These are phyloP conservation scores for Scaptomyza cyrtandrae DNA, from an alignment of 2,888 invertebrate genomes.

Conservation along the genomic window DNA sequence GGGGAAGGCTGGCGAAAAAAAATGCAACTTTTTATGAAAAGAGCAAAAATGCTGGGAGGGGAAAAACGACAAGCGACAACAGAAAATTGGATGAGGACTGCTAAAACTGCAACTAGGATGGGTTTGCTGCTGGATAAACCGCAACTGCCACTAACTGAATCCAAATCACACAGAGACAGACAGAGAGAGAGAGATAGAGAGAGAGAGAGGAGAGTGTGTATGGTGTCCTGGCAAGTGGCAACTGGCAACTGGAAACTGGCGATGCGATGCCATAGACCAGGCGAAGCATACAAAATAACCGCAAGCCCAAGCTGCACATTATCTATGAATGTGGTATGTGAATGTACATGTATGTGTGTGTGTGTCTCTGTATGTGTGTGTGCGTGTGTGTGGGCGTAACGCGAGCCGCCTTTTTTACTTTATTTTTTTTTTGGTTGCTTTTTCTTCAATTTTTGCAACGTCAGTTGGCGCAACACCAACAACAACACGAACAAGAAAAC, in stretches of 20 bases:
- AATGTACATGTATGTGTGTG: too few species aligned
- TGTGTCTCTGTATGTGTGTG: not conserved
- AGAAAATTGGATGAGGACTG: slow-evolving; percentile 76
- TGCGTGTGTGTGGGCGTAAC: slow-evolving; percentile 35
- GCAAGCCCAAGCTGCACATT: slow-evolving; percentile 79
- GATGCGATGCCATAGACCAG: slow-evolving; percentile 57
- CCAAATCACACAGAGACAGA: slow-evolving; percentile 35
- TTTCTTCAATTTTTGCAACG: slow-evolving; percentile 21
- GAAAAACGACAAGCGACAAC: slow-evolving; percentile 62
- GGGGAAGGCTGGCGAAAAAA: slow-evolving; percentile 48
- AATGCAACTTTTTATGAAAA: slow-evolving; percentile 72
- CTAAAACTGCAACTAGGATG: slow-evolving; percentile 8
- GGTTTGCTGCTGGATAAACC: slow-evolving; percentile 25
- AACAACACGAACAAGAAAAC: slow-evolving; percentile 3
- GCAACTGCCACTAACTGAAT: slow-evolving; percentile 36
- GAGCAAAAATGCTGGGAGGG: too few species aligned
- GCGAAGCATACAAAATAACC: slow-evolving; percentile 79
- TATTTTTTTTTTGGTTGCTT: not conserved
- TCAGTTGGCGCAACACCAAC: slow-evolving; percentile 38
- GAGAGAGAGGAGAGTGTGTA: not conserved
- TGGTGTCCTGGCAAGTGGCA: slow-evolving; percentile 28
- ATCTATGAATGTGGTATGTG: slow-evolving; percentile 73
- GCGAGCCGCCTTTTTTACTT: slow-evolving; percentile 16
- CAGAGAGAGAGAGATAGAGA: not conserved
- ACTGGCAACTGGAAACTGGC: slow-evolving; percentile 53